Base-by-base conservation (phyloP, 2,888 invertebrate species). In the Drosophila mayaguana region DNA sequence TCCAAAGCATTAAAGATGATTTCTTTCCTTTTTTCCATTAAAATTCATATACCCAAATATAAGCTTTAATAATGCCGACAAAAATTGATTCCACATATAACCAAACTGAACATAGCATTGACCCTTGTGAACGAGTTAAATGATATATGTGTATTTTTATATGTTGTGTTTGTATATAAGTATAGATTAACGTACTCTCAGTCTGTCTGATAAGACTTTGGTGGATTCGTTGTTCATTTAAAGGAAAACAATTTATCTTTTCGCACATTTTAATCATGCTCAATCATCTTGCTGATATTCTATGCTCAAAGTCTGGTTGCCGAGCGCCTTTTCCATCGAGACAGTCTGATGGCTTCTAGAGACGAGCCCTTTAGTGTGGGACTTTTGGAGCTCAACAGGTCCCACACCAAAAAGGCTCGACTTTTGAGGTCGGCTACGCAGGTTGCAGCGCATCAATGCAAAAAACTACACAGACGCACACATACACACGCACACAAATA, bases 261-360 rank as follows among this genome's bases (percentile, higher is more conserved):
- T 85, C 75, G 80, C 74, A 72, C 75, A 78, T 88, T 87, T 86
- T 80, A 78, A 86, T 88, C 83, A 81, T 76, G 75, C 79, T 55
- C 68, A 54, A 66, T 66, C 55, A 68, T 81, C 72, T 76, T 74
- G 40, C 76, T 68, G 53, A 61, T 83, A 54, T 40, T 45, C 57
- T 45, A 57, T 46, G 45, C 36, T 4, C 22, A 18, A 25, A 3
- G n/a, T 36, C 22, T 32, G 45, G 57, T 36, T 36, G 9, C 22
- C 36, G 22, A n/a, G 57, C 43, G 55, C 42, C 55, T 43, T 38
- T 22, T 36, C 22, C 18, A 16, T 14, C 36, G 36, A 38, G 14
- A 7, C 20, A 22, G 51, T 42, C 20, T 65, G 22, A 25, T 63
- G 43, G 16, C 38, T 34, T 34, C 12, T 48, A 32, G 28, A 66